A percentile compares a stretch with the other conserved stretches of the same genome.
phyloP scores from a whole-genome alignment of 92 coral and sea anemone species.

The Phenganax subtilis region DNA sequence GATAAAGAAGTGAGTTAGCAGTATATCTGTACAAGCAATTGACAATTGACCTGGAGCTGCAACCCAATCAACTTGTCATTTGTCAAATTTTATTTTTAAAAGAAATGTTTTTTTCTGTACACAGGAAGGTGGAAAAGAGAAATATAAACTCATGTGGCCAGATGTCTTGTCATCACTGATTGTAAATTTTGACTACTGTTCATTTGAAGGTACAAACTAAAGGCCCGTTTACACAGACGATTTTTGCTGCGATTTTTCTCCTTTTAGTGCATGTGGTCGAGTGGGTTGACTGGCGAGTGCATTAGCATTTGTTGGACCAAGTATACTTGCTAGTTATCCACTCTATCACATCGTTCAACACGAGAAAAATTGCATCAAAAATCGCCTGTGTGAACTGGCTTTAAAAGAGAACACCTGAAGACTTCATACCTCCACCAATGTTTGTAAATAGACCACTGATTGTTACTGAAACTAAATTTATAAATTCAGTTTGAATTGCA shows the following conservation, averaged over 20 bases:
- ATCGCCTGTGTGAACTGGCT: no score
- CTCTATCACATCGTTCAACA: no score
- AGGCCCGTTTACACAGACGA: neutral
- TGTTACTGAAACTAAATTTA: no score
- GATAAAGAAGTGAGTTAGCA: constrained; percentile 59
- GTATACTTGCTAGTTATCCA: no score
- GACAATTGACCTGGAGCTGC: neutral
- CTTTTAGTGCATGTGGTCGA: neutral
- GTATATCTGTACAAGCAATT: neutral
- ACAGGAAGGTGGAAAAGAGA: constrained; percentile 56
- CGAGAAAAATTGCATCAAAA: no score
- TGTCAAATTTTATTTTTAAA: neutral
- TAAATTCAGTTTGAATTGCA: no score
- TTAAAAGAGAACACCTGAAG: no score
- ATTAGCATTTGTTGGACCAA: no score
- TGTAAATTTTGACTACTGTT: constrained; percentile 53
- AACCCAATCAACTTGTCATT: neutral
- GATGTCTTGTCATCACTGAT: constrained; percentile 53
- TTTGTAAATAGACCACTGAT: no score
- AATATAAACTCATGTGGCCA: constrained; percentile 60
- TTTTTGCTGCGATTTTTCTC: neutral
- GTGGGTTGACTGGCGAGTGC: no score
- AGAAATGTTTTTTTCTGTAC: neutral
- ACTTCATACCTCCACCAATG: no score
- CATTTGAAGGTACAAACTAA: constrained; percentile 53